These are phyloP conservation scores for Xylocopa sonorina DNA, from an alignment of 1,140 invertebrate genomes.

Conservation along the genomic window DNA sequence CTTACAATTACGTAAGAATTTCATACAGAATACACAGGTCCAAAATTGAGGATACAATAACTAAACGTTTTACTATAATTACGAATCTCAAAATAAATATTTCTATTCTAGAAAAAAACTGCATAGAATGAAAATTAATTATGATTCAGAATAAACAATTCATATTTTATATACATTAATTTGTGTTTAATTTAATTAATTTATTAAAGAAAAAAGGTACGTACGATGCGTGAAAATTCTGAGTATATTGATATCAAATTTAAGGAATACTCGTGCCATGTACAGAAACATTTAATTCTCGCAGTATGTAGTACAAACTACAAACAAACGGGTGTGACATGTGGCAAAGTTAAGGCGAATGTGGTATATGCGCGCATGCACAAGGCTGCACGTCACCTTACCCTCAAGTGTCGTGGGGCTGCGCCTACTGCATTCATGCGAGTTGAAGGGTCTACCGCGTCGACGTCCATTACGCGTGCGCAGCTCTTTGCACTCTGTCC, in stretches of 20 bases:
- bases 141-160: background rate
- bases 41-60: background rate
- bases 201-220: no score
- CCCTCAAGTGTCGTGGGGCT: conserved; percentile 51
- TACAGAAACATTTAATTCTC: background rate
- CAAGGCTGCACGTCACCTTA: conserved; percentile 48
- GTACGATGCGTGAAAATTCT: background rate
- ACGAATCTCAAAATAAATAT: background rate
- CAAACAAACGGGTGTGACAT: conserved; percentile 51
- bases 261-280: background rate
- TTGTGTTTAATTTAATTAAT: background rate
- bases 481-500: conserved; percentile 39
- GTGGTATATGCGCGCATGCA: conserved; percentile 48
- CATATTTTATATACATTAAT: background rate
- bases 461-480: conserved; percentile 50
- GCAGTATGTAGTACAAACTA: background rate
- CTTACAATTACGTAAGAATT: background rate
- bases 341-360: conserved; percentile 37
- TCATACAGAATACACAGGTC: background rate
- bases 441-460: conserved; percentile 49
- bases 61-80: background rate
- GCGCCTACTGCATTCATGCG: conserved; percentile 55
- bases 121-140: no score
- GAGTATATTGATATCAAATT: no score
- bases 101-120: no score